Evolutionary conservation across 2,113 vertebrate genomes (phyloP).

Genomic region (Hyaena hyaena): DNA sequence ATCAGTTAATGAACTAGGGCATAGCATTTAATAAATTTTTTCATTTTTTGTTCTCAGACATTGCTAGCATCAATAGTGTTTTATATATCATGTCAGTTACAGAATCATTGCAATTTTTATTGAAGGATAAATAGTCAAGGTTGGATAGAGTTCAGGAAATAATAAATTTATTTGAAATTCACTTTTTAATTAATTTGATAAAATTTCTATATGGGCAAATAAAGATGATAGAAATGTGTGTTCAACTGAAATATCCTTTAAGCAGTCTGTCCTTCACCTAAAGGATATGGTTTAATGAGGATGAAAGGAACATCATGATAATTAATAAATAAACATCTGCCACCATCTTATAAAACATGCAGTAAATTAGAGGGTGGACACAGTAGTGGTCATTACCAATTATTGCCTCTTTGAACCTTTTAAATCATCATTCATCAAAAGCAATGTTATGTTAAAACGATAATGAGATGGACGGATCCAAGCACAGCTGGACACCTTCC

Average conservation of each 20-base stretch:
- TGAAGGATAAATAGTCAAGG: constrained; percentile 56
- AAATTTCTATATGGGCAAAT: not conserved
- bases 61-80: not conserved
- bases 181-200: constrained; percentile 13
- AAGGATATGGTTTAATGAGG: not conserved
- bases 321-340: constrained; percentile 13
- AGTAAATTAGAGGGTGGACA: not conserved
- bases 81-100: constrained; percentile 49
- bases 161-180: constrained; percentile 23
- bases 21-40: constrained; percentile 19
- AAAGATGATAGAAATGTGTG: not conserved
- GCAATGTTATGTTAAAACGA: not conserved
- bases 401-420: not conserved
- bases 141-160: constrained; percentile 17
- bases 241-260: not conserved
- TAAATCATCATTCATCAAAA: not conserved
- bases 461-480: not conserved
- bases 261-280: not conserved
- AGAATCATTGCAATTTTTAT: constrained; percentile 55
- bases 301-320: not conserved
- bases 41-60: constrained; percentile 51
- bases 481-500: not conserved
- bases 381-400: not conserved
- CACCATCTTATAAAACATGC: not conserved
- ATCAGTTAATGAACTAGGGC: constrained; percentile 1